These are phyloP conservation scores for Sebastes flavidus DNA, from an alignment of 2,797 vertebrate genomes.

Conservation along the genomic window DNA sequence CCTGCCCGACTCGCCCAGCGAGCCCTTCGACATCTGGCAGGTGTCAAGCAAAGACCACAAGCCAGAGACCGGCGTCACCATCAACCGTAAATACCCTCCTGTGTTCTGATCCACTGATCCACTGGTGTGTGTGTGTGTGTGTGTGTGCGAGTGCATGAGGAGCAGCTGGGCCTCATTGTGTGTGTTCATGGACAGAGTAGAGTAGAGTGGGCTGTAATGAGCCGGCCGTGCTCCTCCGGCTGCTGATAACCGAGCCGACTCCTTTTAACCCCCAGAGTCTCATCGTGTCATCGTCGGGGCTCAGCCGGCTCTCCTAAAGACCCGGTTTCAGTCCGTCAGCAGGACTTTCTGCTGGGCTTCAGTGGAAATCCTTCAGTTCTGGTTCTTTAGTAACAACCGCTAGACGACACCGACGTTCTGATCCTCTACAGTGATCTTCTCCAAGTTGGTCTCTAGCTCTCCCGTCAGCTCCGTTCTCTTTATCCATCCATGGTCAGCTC, in stretches of 20 bases:
- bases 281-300: background rate
- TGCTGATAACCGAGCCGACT: background rate
- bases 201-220: slow-evolving; percentile 17
- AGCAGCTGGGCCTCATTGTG: slow-evolving; percentile 35
- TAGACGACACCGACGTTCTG: background rate
- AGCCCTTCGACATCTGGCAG: slow-evolving; percentile 97
- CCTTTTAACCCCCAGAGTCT: background rate
- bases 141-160: background rate
- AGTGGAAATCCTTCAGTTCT: slow-evolving; percentile 3
- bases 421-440: background rate
- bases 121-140: background rate
- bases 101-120: background rate
- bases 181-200: background rate
- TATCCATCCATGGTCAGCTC: too few relatives aligned
- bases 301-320: slow-evolving; percentile 37
- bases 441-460: too few relatives aligned
- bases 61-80: slow-evolving; percentile 91
- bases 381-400: background rate
- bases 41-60: slow-evolving; percentile 91
- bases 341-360: background rate
- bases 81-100: slow-evolving; percentile 86
- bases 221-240: slow-evolving; percentile 11
- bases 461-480: too few relatives aligned
- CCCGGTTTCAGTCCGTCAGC: slow-evolving; percentile 25
- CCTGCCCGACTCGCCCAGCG: slow-evolving; percentile 88